Evolutionary conservation across 2,797 vertebrate genomes (phyloP).

Genomic region (Acipenser transmontanus): DNA sequence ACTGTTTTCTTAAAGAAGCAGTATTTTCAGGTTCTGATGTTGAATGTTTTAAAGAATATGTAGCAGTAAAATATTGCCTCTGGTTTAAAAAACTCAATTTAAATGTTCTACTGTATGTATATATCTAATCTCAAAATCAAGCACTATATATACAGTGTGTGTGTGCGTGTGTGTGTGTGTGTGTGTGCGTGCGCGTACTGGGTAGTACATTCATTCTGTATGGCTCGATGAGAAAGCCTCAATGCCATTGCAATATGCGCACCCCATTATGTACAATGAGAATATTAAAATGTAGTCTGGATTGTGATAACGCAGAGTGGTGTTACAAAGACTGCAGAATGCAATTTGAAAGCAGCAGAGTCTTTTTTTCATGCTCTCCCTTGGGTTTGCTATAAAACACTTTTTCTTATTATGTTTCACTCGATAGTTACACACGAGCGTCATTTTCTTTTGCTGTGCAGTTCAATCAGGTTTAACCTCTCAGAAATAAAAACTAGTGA

Average conservation of each 20-base stretch:
- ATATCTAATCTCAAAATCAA: too few species aligned
- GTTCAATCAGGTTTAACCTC: background rate
- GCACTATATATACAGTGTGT: too few species aligned
- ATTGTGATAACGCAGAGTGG: background rate
- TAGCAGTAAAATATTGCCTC: too few species aligned
- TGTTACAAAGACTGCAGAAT: background rate
- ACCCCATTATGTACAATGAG: constrained; percentile 17
- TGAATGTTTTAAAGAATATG: too few species aligned
- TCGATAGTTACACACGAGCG: constrained; percentile 8
- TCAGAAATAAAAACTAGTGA: background rate
- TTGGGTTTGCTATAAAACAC: background rate
- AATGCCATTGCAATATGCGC: too few species aligned
- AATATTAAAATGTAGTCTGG: background rate
- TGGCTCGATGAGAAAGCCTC: too few species aligned
- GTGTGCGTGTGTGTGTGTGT: too few species aligned
- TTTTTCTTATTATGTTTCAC: background rate
- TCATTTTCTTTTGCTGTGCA: background rate
- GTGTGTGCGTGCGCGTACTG: background rate
- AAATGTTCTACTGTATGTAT: too few species aligned
- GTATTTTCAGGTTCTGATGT: too few species aligned
- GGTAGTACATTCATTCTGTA: background rate
- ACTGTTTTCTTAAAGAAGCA: too few species aligned
- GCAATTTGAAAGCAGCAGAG: background rate
- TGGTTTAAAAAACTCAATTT: too few species aligned
- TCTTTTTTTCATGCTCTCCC: background rate